Base-by-base conservation (phyloP, 2,888 invertebrate species). In the Electrophaes corylata region DNA sequence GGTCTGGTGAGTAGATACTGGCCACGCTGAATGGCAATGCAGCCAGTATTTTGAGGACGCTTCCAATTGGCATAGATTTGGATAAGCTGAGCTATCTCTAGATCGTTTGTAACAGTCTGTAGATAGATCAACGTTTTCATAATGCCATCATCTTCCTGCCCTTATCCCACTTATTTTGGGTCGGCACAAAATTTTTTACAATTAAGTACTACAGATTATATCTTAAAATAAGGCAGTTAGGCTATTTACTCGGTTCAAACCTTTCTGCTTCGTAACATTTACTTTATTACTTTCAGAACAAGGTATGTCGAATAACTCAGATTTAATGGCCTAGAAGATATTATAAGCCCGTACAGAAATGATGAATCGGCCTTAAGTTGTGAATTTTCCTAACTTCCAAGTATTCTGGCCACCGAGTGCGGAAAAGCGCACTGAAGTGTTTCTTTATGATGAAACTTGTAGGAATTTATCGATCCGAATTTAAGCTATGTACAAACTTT, bases 381-480 rank as follows among this genome's bases (percentile, higher is more conserved):
- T 70, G 75, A 82, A 82, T 79, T 80, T 83, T 75, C 78, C 75
- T 69, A 83, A 85, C 74, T 86, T 84, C 71, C 76, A 77, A 81
- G 83, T 79, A 83, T 82, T 74, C 71, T 69, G 76, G 79, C 76
- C 76, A 70, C 75, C 73, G 76, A 83, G 78, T 82, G 78, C 70
- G 78, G 76, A 76, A 80, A 80, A 84, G 85, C 77, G 83, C 84
- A 84, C 76, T 81, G 73, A 67, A 87, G 81, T 86, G 86, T 86
- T 85, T 83, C 87, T 86, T 88, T 85, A 86, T 77, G 83, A 82
- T 74, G 71, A 71, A 82, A 86, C 81, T 88, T 86, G 69, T 55
- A 64, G 66, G 75, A 83, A 80, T 83, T 86, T 84, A 87, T 84
- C 76, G 83, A 85, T 79, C 77, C 60, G 60, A 79, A 74, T 80